phyloP scores from a whole-genome alignment of 2,113 vertebrate genomes.

The Phylloscopus trochilus region DNA sequence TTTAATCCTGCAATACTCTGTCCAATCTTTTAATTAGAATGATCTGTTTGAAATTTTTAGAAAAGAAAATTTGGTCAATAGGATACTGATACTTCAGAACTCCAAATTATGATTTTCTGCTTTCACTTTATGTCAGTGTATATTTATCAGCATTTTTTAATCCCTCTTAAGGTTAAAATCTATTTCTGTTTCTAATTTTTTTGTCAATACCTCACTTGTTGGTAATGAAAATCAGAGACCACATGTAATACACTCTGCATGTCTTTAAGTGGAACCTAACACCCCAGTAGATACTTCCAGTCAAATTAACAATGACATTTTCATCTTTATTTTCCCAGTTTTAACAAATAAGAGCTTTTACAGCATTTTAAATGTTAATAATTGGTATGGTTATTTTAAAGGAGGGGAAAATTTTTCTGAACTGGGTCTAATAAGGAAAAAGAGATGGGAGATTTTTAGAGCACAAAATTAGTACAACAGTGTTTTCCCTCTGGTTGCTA shows the following conservation, averaged over 20 bases:
- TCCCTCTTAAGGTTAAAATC: not conserved
- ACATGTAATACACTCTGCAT: not conserved
- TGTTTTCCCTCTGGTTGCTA: not conserved
- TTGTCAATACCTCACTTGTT: not conserved
- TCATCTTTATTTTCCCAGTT: not conserved
- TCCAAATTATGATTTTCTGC: not conserved
- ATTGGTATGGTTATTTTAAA: not conserved
- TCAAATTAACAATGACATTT: not conserved
- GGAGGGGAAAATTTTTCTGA: not conserved
- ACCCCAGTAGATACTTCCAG: not conserved
- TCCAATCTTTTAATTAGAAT: not conserved
- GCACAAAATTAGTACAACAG: not conserved
- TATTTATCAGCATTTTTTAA: not conserved
- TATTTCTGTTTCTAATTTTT: constrained; percentile 14
- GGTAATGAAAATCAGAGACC: constrained; percentile 2
- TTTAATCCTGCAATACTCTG: not conserved
- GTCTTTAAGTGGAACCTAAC: not conserved
- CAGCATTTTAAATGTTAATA: not conserved
- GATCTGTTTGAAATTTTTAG: not conserved
- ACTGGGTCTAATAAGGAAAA: not conserved
- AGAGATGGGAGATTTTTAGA: not conserved
- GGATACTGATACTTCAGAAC: not conserved
- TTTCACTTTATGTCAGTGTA: not conserved
- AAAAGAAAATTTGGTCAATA: not conserved
- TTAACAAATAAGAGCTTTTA: not conserved